Percentiles rank a stretch among this genome's conserved stretches.
phyloP scores from a whole-genome alignment of 2,113 vertebrate species.

The Acrocephalus arundinaceus region DNA sequence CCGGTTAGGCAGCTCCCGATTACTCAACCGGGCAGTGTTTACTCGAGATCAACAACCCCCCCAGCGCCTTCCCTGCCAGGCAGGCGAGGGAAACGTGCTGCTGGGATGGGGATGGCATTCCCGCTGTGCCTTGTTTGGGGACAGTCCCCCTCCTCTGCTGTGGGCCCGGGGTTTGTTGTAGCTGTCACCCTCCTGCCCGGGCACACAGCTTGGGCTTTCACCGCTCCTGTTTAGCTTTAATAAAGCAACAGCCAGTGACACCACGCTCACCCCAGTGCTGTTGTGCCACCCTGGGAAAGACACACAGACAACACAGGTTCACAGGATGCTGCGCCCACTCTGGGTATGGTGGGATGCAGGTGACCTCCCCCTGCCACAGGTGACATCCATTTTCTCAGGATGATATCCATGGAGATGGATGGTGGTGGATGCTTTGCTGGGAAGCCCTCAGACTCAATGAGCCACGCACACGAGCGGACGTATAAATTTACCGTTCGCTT shows the following conservation, averaged over 20 bases:
- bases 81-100: background rate
- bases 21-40: slow-evolving; percentile 60
- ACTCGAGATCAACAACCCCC: slow-evolving; percentile 50
- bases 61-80: background rate
- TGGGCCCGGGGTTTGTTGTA: background rate
- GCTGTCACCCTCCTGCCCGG: background rate
- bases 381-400: background rate
- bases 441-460: slow-evolving; percentile 30
- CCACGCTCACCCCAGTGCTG: background rate
- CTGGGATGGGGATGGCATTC: background rate
- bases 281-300: background rate
- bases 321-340: fast-evolving
- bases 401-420: background rate
- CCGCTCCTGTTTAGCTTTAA: background rate
- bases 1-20: slow-evolving; percentile 54
- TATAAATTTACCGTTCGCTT: slow-evolving; percentile 52
- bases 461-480: background rate
- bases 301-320: fast-evolving
- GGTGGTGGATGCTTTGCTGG: background rate
- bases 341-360: fast-evolving
- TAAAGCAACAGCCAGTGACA: background rate
- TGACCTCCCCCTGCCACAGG: background rate
- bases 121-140: background rate
- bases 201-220: background rate
- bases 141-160: background rate